phyloP scores from a whole-genome alignment of 2,113 vertebrate species.

The Microcebus ravelobensis region DNA sequence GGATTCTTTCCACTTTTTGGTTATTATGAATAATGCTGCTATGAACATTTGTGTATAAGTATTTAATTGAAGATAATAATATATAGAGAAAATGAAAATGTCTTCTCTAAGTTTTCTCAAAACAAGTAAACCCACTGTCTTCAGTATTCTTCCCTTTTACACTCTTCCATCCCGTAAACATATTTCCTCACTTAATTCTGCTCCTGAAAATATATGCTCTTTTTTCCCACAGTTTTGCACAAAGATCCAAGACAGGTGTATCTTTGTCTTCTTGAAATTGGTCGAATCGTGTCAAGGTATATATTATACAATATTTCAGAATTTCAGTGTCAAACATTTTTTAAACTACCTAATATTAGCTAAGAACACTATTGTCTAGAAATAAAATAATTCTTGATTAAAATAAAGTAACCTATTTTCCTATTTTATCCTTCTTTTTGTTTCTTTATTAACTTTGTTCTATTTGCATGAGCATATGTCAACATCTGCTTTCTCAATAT shows the following conservation, averaged over 20 bases:
- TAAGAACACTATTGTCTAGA: neutral
- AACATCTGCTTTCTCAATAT: neutral
- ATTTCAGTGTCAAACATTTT: slow-evolving; percentile 9
- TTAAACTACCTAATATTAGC: neutral
- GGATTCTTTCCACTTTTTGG: neutral
- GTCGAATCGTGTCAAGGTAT: slow-evolving; percentile 94
- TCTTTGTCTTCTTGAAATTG: slow-evolving; percentile 96
- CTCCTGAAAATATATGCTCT: neutral
- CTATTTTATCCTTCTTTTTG: neutral
- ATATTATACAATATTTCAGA: slow-evolving; percentile 60
- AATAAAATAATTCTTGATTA: slow-evolving; percentile 7
- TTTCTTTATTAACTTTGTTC: slow-evolving; percentile 6
- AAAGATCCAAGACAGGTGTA: slow-evolving; percentile 98
- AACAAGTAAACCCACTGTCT: neutral
- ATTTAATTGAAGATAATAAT: neutral
- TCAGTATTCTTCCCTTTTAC: neutral
- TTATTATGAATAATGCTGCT: neutral
- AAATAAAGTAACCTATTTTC: slow-evolving; percentile 10
- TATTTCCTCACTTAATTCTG: slow-evolving; percentile 28
- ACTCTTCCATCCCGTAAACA: neutral
- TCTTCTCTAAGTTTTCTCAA: neutral
- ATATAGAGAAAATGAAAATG: neutral
- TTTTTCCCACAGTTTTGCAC: slow-evolving; percentile 91
- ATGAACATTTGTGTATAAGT: neutral
- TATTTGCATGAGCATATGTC: neutral